Base-by-base conservation (phyloP, 2,797 vertebrate species). In the Acipenser ruthenus region DNA sequence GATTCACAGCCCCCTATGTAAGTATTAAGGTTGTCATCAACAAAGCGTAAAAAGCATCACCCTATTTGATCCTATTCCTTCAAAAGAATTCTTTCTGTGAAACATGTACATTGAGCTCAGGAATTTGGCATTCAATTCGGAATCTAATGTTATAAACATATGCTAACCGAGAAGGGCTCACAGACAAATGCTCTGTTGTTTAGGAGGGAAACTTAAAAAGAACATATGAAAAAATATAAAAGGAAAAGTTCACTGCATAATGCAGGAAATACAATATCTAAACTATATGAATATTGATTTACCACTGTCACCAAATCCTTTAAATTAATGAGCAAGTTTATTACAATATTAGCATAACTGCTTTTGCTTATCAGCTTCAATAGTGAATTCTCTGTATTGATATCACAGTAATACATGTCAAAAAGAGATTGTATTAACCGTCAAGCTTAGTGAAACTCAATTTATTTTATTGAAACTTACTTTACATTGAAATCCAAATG, bases 401-500 rank as follows among this genome's bases (percentile, higher is more conserved):
- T 37, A 37, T 37, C 3, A 37, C 37, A 37, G 37, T 37, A 37
- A 37, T 37, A 37, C 37, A 37, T 37, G 37, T 37, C 4, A 37
- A 5, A 37, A 37, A 37, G 37, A 37, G 37, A 5, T 37, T 37
- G 37, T 37, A 37, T 37, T 37, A 18, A 18, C 18, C 18, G 37
- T 4, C 37, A 37, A 37, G 37, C 37, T 37, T 37, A 37, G 37
- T 37, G 3, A 37, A 37, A 37, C 3, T 37, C 37, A 37, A 37
- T 5, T 37, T 37, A 5, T 65, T 60, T 62, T 68, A 62, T 23
- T 3, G 10, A 52, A 23, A 9, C 95, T 92, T 90, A 97, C 95
- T 96, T 97, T 13, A 95, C 95, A 48, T 94, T 92, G 74, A 97
- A 93, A 81, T 98, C 95, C 87, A 98, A 87, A 79, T 98, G 95